Evolutionary conservation across 2,888 invertebrate genomes (phyloP).

Genomic region (Troides oblongomaculatus): DNA sequence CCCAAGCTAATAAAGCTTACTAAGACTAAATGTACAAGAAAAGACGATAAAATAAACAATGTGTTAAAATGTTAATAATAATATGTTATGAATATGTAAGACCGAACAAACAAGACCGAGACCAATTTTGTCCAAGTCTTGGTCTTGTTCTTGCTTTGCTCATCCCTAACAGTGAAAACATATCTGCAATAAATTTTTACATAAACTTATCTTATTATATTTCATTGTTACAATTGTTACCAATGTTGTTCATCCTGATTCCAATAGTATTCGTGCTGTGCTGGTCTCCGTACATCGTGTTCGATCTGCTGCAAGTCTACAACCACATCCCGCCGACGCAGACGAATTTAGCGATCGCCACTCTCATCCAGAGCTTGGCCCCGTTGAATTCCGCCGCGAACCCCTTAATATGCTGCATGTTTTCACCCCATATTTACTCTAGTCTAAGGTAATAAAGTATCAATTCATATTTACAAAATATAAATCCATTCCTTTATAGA

Average conservation of each 20-base stretch:
- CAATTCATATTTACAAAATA: background rate
- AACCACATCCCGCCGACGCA: slow-evolving; percentile 88
- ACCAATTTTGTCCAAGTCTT: too few species aligned
- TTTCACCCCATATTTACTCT: slow-evolving; percentile 93
- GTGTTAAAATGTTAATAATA: too few species aligned
- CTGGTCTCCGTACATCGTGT: slow-evolving; percentile 97
- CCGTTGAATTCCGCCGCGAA: slow-evolving; percentile 97
- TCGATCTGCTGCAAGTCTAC: slow-evolving; percentile 94
- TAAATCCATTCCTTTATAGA: background rate
- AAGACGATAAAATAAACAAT: too few species aligned
- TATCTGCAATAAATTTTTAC: too few species aligned
- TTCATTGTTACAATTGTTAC: too few species aligned
- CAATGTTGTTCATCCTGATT: background rate
- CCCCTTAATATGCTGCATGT: slow-evolving; percentile 95
- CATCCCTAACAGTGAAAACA: too few species aligned
- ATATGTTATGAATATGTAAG: too few species aligned
- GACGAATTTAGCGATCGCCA: slow-evolving; percentile 89
- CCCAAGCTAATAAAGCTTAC: too few species aligned
- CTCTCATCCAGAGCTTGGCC: slow-evolving; percentile 94
- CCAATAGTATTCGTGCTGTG: slow-evolving; percentile 92
- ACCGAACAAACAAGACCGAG: too few species aligned
- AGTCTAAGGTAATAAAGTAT: slow-evolving; percentile 85
- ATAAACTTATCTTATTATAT: too few species aligned
- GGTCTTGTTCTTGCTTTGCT: too few species aligned
- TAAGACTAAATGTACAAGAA: too few species aligned